Evolutionary conservation across 2,113 vertebrate species (phyloP).

Genomic region (Chloroceryle aenea): DNA sequence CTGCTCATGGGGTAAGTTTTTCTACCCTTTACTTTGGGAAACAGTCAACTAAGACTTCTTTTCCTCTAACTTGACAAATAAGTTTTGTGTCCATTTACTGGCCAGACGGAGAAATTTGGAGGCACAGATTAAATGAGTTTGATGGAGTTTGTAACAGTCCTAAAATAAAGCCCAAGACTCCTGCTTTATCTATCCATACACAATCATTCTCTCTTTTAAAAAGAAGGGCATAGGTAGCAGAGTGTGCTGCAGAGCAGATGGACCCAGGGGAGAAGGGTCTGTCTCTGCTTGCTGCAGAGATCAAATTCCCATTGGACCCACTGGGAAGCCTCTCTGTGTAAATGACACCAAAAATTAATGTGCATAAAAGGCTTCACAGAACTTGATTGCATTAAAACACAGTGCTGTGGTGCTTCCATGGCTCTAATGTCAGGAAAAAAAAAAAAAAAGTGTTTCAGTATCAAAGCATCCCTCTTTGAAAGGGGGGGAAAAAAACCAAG

Average conservation of each 20-base stretch:
- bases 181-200: background rate
- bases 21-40: background rate
- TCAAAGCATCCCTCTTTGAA: background rate
- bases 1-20: background rate
- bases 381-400: background rate
- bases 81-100: background rate
- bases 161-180: background rate
- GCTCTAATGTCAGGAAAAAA: background rate
- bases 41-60: background rate
- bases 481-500: background rate
- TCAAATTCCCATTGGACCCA: background rate
- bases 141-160: background rate
- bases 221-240: background rate
- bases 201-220: background rate
- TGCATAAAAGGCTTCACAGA: background rate
- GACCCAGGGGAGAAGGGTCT: background rate
- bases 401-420: background rate
- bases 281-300: background rate
- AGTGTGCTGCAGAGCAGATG: background rate
- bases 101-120: background rate
- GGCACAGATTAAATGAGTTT: background rate
- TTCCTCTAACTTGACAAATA: background rate
- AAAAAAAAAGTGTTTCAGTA: background rate
- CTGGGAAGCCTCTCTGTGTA: background rate
- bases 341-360: slow-evolving; percentile 14